Evolutionary conservation across 2,888 invertebrate species (phyloP), one percentile per base, ranked within the genome.

Genomic region (Dicyrtomina minuta): DNA sequence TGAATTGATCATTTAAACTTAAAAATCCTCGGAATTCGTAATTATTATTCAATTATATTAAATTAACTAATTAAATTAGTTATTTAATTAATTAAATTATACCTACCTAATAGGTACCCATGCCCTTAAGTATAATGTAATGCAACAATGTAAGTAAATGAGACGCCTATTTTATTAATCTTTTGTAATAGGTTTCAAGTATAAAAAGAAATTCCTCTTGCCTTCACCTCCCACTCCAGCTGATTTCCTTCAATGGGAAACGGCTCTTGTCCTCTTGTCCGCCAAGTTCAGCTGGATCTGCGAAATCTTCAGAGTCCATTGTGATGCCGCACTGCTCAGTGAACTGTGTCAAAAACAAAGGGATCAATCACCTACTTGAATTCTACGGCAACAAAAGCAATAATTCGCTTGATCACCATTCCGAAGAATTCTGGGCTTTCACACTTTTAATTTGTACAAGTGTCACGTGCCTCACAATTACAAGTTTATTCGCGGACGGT

Each of bases 211-310:
- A 66, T 41, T n/a, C 41, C 22, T 12, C 39, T 17, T 66, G 55
- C n/a, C 22, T 56, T 20, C 43, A 24, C 17, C 43, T 66, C 20
- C 66, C 66, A 0, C 15, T 66, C 8, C 4, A 43, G 0, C 26
- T 41, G 39, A 27, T 66, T 15, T 39, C 56, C 3, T 66, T 66
- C 56, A 56, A 56, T 24, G 41, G 43, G 2, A 55, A 56, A n/a
- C 39, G 55, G 24, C 56, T 66, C 6, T 56, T 55, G 66, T 41
- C 66, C 5, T 1, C n/a, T 1, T 66, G 66, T 43, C 66, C 66
- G 1, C 5, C 22, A 1, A 13, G 55, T 13, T 1, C 6, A 4
- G 55, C 26, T 26, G 2, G 2, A 5, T 24, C 22, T 2, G 17
- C 12, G 2, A 62, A 62, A 33, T 26, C 26, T 12, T 24, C n/a